Evolutionary conservation across 2,888 invertebrate species (phyloP), one percentile per base, ranked within the genome.

Genomic region (Aphidius colemani): DNA sequence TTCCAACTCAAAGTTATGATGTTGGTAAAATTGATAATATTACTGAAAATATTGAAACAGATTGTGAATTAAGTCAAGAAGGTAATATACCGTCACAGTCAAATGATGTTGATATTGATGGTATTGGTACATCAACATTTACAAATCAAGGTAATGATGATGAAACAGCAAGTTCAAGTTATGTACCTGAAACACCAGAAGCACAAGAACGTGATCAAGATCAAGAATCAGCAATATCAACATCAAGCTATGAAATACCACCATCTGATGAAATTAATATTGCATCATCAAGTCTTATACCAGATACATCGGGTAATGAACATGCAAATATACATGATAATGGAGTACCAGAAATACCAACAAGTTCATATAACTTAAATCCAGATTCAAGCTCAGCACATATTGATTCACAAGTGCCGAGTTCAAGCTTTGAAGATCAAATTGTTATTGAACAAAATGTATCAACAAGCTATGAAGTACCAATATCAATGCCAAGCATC

Each of bases 141-240:
- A 76, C 77, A 9, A 80, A 79, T 68, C 74, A 76, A 0, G 76
- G 74, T 6, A 81, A 81, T 61, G 82, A 82, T 59, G 82, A 82
- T 51, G 82, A 82, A 56, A 82, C 80, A 0, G 81, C 81, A 1
- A 80, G 80, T 46, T 82, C 82, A 7, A 81, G 81, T 0, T 82
- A 82, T 43, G 79, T 82, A 1, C 82, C 82, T 3, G 82, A 81
- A 66, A 82, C 82, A 1, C 82, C 82, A 4, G 82, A 81, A 53
- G 78, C 75, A 48, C 82, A 82, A 48, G 82, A 82, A 60, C 74
- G 82, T 11, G 82, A 82, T 64, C 82, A 81, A 53, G 82, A 82
- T 66, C 82, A 82, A 63, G 82, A 82, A 53, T 80, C 81, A 64
- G 82, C 82, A 7, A 82, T 82, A 56, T 82, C 82, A 64, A 82